Conservation (phyloP, 2,113 vertebrate genomes). For the Tachycineta bicolor region DNA sequence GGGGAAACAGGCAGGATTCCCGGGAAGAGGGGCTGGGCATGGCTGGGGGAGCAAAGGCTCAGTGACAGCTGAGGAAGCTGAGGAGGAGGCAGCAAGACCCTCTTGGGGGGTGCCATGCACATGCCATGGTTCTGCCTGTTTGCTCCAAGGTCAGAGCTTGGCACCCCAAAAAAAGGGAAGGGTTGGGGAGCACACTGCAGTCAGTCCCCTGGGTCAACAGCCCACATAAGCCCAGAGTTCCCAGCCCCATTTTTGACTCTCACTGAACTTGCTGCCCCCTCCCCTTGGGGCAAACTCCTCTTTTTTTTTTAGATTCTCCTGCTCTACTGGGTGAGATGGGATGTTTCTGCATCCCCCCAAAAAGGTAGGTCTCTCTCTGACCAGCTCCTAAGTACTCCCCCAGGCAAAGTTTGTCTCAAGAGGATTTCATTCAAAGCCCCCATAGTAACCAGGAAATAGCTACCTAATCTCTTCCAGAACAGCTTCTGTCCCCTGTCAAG, state of each 20-base stretch:
- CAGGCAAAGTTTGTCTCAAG: not conserved
- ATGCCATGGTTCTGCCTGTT: not conserved
- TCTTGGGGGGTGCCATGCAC: fast-evolving
- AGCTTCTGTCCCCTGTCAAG: not conserved
- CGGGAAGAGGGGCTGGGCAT: fast-evolving
- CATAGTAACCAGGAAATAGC: not conserved
- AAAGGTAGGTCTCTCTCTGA: not conserved
- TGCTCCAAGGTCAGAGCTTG: not conserved
- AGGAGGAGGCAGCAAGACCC: not conserved
- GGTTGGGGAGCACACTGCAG: not conserved
- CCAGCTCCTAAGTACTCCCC: not conserved
- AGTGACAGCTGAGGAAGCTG: not conserved
- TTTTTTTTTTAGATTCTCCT: not conserved
- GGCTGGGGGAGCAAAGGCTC: not conserved
- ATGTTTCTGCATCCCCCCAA: not conserved
- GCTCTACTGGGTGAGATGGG: not conserved
- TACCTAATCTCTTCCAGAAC: not conserved
- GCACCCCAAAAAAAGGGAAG: not conserved
- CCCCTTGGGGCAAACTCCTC: not conserved
- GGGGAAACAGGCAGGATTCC: not conserved
- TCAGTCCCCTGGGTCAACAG: not conserved
- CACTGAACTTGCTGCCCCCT: not conserved
- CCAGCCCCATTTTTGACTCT: not conserved
- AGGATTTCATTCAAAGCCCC: not conserved
- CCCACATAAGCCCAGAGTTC: not conserved